A percentile compares a stretch with the other conserved stretches of the same genome.
Conservation (phyloP, 2,113 vertebrate species). For the Cyrtonyx montezumae region DNA sequence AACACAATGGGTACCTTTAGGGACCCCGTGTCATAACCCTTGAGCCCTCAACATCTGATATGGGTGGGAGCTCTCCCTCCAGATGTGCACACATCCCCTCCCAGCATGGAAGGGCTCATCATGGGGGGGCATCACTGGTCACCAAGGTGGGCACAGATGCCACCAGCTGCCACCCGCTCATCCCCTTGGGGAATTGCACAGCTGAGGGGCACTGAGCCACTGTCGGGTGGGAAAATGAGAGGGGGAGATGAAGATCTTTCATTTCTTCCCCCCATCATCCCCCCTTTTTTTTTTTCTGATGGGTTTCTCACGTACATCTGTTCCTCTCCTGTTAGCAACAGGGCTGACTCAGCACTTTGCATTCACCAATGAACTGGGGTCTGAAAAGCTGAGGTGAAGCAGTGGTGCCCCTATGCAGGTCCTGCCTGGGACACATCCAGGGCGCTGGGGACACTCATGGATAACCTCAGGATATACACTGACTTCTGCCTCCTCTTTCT, state of each 20-base stretch:
- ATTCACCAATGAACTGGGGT: not conserved
- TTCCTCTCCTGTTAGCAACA: not conserved
- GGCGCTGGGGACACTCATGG: not conserved
- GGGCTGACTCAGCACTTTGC: not conserved
- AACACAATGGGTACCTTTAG: not conserved
- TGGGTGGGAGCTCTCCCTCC: not conserved
- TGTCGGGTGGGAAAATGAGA: not conserved
- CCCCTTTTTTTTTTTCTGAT: not conserved
- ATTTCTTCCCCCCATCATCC: not conserved
- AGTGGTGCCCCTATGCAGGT: not conserved
- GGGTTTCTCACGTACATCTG: not conserved
- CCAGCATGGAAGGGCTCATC: not conserved
- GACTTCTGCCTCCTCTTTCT: conserved; percentile 39
- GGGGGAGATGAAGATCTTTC: not conserved
- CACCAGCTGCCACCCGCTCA: not conserved
- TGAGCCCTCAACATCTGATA: not conserved
- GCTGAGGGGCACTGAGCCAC: not conserved
- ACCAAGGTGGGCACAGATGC: not conserved
- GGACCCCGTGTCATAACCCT: not conserved
- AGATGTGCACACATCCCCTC: conserved; percentile 13
- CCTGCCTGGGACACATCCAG: not conserved
- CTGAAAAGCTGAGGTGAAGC: not conserved
- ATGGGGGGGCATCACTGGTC: not conserved
- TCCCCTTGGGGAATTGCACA: not conserved
- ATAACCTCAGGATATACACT: conserved; percentile 56